Conservation (phyloP, 1,140 invertebrate species). For the Carcinoscorpius rotundicauda region DNA sequence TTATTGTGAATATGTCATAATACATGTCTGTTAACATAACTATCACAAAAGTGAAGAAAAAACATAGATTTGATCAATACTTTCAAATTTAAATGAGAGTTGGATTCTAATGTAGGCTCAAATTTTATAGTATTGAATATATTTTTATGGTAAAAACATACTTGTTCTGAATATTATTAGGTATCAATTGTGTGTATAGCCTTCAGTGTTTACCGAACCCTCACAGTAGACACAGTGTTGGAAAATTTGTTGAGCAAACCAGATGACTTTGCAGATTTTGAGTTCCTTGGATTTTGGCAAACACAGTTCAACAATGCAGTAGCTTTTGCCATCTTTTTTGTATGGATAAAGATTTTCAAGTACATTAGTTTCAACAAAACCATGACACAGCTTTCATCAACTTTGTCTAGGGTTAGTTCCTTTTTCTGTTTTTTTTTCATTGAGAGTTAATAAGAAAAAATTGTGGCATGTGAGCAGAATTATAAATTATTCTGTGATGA, state of each 20-base stretch:
- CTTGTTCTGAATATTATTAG: not conserved
- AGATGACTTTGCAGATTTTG: conserved; percentile 38
- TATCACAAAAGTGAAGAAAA: too few species aligned
- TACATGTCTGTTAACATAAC: too few species aligned
- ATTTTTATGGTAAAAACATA: too few species aligned
- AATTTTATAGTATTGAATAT: too few species aligned
- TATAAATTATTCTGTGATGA: too few species aligned
- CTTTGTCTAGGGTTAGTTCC: conserved; percentile 40
- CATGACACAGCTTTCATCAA: conserved; percentile 58
- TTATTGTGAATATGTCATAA: too few species aligned
- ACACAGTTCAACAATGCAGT: conserved; percentile 42
- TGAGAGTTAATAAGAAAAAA: too few species aligned
- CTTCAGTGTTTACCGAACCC: conserved; percentile 30
- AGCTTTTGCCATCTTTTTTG: conserved; percentile 46
- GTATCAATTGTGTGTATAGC: conserved; percentile 31
- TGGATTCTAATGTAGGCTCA: too few species aligned
- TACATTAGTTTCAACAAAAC: conserved; percentile 64
- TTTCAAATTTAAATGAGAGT: too few species aligned
- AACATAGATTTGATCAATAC: too few species aligned
- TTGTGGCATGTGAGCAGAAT: too few species aligned
- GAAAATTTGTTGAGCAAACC: conserved; percentile 33
- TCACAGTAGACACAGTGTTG: conserved; percentile 29
- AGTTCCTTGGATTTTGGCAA: conserved; percentile 40
- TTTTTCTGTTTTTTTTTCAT: not conserved
- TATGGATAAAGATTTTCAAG: conserved; percentile 52